Percentiles rank a stretch among this genome's conserved stretches.
Evolutionary conservation across 2,888 invertebrate species (phyloP).

Genomic region (Aproaerema taeniolella): DNA sequence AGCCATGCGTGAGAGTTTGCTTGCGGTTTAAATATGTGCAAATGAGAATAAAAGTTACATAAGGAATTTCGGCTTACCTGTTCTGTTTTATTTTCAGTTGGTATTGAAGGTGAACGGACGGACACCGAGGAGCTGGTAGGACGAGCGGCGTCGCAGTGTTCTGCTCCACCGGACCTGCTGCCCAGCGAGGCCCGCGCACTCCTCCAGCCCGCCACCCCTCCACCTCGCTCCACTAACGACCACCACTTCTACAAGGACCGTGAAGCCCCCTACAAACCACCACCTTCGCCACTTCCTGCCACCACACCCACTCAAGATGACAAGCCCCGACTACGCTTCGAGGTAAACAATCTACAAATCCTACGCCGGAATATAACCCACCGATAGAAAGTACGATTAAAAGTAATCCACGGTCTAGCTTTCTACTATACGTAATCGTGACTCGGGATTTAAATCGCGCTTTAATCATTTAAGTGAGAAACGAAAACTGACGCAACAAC

Average conservation of each 20-base stretch:
- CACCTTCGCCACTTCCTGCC: conserved; percentile 33
- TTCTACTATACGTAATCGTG: conserved; percentile 29
- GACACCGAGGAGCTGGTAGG: conserved; percentile 85
- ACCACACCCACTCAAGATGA: no score
- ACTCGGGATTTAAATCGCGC: conserved; percentile 37
- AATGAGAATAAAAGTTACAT: no score
- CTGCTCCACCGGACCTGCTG: conserved; percentile 79
- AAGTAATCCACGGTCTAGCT: not conserved
- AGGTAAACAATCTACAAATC: conserved; percentile 35
- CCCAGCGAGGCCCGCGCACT: conserved; percentile 76
- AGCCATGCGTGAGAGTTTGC: not conserved
- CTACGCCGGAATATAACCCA: no score
- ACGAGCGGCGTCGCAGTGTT: conserved; percentile 79
- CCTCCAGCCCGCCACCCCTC: conserved; percentile 46
- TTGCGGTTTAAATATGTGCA: no score
- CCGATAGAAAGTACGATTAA: conserved; percentile 18
- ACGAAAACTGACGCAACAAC: not conserved
- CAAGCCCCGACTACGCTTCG: conserved; percentile 61
- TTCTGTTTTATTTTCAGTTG: conserved; percentile 62
- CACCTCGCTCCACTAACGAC: conserved; percentile 25
- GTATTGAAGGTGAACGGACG: conserved; percentile 80
- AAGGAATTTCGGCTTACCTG: no score
- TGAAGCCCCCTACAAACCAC: conserved; percentile 33
- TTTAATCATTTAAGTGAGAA: conserved; percentile 14
- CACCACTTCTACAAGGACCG: no score